These are phyloP conservation scores for Monochamus saltuarius DNA, from an alignment of 1,140 invertebrate genomes.

Conservation along the genomic window DNA sequence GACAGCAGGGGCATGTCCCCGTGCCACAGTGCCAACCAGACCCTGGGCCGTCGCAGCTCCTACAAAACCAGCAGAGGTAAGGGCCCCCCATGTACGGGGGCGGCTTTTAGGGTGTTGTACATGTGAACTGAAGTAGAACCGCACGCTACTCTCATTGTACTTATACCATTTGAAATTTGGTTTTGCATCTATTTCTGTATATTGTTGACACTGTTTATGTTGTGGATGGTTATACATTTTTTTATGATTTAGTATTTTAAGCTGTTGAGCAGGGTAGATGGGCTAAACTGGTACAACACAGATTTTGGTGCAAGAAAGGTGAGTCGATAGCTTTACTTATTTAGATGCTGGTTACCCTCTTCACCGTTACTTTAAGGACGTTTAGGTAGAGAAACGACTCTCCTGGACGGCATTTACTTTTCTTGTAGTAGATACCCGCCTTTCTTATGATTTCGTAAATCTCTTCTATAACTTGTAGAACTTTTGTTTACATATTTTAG, in stretches of 20 bases:
- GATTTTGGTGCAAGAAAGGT: conserved; percentile 14
- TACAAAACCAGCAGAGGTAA: conserved; percentile 83
- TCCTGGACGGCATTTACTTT: background rate
- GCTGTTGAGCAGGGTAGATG: conserved; percentile 12
- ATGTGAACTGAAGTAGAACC: conserved; percentile 15
- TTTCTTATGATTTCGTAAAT: too few species aligned
- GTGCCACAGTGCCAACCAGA: conserved; percentile 64
- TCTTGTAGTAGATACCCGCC: too few species aligned
- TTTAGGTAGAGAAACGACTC: conserved; percentile 3
- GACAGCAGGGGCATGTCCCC: conserved; percentile 74
- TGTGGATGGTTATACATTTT: background rate
- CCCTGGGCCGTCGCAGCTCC: conserved; percentile 75
- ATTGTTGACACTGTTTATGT: background rate
- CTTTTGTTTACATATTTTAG: too few species aligned
- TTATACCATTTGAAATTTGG: conserved; percentile 9
- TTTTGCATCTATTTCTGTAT: conserved; percentile 15
- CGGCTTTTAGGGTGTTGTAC: conserved; percentile 22
- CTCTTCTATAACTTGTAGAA: too few species aligned
- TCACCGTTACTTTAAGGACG: background rate
- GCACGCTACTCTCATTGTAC: conserved; percentile 26
- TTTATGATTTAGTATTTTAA: conserved; percentile 12
- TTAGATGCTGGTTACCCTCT: conserved; percentile 4
- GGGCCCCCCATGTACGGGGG: conserved; percentile 39
- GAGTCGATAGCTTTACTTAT: conserved; percentile 11
- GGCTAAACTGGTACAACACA: conserved; percentile 15